phyloP scores from a whole-genome alignment of 2,113 vertebrate genomes.

The Scytalopus superciliaris region DNA sequence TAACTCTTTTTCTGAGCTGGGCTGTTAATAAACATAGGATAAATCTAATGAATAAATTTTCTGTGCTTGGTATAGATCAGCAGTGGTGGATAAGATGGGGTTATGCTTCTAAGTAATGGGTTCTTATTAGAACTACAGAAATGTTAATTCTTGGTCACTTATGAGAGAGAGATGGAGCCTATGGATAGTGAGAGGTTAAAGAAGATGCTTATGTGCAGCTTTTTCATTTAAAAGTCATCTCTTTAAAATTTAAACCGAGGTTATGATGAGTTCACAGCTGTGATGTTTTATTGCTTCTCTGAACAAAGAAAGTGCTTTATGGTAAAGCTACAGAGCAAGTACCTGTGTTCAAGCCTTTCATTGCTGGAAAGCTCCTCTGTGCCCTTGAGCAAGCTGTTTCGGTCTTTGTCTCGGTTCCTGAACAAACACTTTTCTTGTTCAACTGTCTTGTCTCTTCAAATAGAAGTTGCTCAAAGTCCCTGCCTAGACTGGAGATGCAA shows the following conservation, averaged over 20 bases:
- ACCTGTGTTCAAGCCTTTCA: neutral
- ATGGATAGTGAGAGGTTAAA: neutral
- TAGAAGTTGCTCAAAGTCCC: neutral
- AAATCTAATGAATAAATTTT: slow-evolving; percentile 58
- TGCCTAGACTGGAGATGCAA: neutral
- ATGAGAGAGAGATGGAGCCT: neutral
- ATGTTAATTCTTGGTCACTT: neutral
- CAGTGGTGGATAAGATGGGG: neutral
- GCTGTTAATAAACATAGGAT: slow-evolving; percentile 56
- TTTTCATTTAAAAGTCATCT: neutral
- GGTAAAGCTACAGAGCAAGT: neutral
- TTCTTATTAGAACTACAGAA: neutral
- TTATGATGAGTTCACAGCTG: neutral
- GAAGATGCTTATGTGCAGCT: fast-evolving
- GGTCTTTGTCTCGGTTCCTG: neutral
- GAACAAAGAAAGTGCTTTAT: neutral
- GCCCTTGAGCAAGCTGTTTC: neutral
- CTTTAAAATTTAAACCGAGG: neutral
- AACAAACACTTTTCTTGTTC: neutral
- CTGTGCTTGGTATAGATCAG: neutral
- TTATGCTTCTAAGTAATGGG: neutral
- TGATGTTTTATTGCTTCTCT: neutral
- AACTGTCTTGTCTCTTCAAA: neutral
- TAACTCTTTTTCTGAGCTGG: slow-evolving; percentile 23
- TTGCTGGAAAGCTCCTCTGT: neutral